Base-by-base conservation (phyloP, 2,797 vertebrate genomes). In the Fistularia commersonii region DNA sequence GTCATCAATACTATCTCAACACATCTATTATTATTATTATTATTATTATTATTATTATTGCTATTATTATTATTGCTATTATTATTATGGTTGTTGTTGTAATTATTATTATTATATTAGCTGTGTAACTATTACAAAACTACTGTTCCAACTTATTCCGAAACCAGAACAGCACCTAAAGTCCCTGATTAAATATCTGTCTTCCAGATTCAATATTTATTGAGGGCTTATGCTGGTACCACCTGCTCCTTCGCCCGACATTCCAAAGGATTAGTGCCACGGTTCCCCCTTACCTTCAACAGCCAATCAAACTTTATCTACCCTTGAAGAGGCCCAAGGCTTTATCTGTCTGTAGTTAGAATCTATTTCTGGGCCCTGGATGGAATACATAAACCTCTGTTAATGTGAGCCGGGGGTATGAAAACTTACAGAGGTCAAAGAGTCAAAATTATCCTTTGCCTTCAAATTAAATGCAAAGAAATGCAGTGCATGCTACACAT, bases 211-310 rank as follows among this genome's bases (percentile, higher is more conserved):
- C 40, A 72, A 47, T 79, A 69, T 79, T 82, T 70, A 68, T 61
- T 43, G 11, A 51, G 15, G 45, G 39, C 45, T 47, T 15, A 58
- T 55, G 57, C 61, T 72, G 71, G 58, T 64, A 83, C 65, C 69
- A 76, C 67, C 62, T 75, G 69, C 72, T 66, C 66, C 64, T 48
- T 49, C 51, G 31, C 7, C 34, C 48, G 38, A 42, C 79, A 78
- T 81, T 81, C 76, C 75, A 61, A 23, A 52, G 61, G 68, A 80
- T 83, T 75, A 74, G 55, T 71, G 77, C n/a, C 80, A 14, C 23
- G 55, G 46, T 62, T 70, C 52, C 60, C 60, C 55, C 46, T 61
- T 52, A 51, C 59, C 23, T 23, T 23, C 23, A 23, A 23, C 23
- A 23, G 23, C 23, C 23, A 23, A 2, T 23, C 23, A 23, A 23